phyloP scores from a whole-genome alignment of 2,113 vertebrate genomes.

The Melanostigma gelatinosum region DNA sequence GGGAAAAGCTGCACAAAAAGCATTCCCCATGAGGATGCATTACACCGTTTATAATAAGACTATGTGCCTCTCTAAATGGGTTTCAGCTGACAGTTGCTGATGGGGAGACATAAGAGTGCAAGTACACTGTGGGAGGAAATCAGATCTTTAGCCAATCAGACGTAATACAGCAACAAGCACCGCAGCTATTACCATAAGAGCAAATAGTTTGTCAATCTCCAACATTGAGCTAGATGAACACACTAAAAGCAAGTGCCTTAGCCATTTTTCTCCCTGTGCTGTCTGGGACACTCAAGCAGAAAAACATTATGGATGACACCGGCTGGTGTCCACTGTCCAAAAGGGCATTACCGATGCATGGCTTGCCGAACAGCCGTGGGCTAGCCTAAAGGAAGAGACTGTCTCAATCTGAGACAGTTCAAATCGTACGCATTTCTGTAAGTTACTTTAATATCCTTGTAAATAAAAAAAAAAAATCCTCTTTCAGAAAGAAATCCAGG shows the following conservation, averaged over 20 bases:
- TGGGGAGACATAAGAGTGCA: slow-evolving; percentile 49
- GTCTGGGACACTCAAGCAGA: slow-evolving; percentile 32
- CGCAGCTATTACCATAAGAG: slow-evolving; percentile 40
- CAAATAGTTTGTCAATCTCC: slow-evolving; percentile 60
- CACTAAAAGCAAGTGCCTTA: slow-evolving; percentile 21
- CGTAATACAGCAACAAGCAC: slow-evolving; percentile 50
- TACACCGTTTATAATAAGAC: slow-evolving; percentile 68
- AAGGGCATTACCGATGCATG: slow-evolving; percentile 42
- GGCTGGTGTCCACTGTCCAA: slow-evolving; percentile 43
- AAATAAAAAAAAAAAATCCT: slow-evolving; percentile 6
- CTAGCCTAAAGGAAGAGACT: slow-evolving; percentile 51
- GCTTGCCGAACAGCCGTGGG: slow-evolving; percentile 42
- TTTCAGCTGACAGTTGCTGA: slow-evolving; percentile 63
- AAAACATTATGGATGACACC: slow-evolving; percentile 29
- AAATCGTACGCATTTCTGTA: slow-evolving; percentile 13
- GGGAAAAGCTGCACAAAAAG: slow-evolving; percentile 19
- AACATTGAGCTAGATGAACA: slow-evolving; percentile 48
- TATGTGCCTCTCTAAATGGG: slow-evolving; percentile 45
- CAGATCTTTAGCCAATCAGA: slow-evolving; percentile 61
- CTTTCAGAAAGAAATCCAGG: slow-evolving; percentile 3
- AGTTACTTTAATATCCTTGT: slow-evolving; percentile 22
- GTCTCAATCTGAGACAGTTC: slow-evolving; percentile 42
- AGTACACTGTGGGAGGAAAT: slow-evolving; percentile 55
- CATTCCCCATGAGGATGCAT: slow-evolving; percentile 57
- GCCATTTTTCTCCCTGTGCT: slow-evolving; percentile 11